Percentiles rank a stretch among this genome's conserved stretches.
phyloP scores from a whole-genome alignment of 2,113 vertebrate genomes.

The Ailurus styani region DNA sequence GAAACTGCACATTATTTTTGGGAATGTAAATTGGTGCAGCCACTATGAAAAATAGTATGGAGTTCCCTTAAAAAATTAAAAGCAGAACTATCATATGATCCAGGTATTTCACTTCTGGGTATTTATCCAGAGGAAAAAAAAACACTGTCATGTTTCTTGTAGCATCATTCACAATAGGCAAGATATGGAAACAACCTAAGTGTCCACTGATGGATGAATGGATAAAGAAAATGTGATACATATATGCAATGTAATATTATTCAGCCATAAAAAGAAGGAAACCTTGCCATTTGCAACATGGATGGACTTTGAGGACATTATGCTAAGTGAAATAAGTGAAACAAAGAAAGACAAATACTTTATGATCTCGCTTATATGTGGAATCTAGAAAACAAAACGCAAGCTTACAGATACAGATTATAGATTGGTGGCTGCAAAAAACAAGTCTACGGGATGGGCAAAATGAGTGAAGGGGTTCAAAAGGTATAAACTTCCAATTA shows the following conservation, averaged over 20 bases:
- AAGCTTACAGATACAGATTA: background rate
- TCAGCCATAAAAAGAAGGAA: background rate
- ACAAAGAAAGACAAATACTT: background rate
- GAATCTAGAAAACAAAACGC: background rate
- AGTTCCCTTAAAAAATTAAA: background rate
- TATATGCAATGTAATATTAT: background rate
- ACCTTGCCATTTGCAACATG: background rate
- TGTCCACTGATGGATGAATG: background rate
- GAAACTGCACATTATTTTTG: background rate
- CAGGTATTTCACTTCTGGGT: background rate
- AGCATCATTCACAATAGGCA: background rate
- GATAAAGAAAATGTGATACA: background rate
- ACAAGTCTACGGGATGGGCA: fast-evolving
- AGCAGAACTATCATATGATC: background rate
- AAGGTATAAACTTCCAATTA: background rate
- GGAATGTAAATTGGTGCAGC: background rate
- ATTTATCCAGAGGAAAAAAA: background rate
- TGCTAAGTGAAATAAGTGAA: background rate
- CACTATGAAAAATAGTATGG: background rate
- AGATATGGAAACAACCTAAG: background rate
- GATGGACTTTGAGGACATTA: background rate
- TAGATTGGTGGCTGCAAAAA: background rate
- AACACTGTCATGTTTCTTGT: background rate
- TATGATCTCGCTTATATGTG: background rate
- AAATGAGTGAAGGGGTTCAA: background rate